Conservation (phyloP, 2,797 vertebrate species). For the Pristis pectinata region DNA sequence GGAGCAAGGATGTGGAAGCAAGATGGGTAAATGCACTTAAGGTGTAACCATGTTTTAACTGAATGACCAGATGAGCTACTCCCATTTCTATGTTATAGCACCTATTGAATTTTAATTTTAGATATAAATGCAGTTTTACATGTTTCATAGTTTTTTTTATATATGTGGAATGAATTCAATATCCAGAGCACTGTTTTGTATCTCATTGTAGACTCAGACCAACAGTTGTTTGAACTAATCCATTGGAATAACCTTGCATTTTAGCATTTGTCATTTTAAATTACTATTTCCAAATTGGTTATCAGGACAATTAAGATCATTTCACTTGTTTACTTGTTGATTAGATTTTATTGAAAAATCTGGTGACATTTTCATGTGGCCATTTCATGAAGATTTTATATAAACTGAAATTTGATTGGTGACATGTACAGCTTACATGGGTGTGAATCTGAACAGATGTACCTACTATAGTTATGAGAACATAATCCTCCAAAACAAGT, state of each 20-base stretch:
- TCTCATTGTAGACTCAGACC: background rate
- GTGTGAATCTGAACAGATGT: background rate
- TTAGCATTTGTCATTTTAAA: background rate
- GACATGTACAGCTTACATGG: background rate
- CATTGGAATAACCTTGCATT: no score
- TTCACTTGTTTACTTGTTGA: background rate
- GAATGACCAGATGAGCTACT: background rate
- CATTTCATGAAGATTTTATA: background rate
- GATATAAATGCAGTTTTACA: background rate
- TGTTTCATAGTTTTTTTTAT: background rate
- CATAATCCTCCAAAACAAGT: background rate
- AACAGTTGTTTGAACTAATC: background rate
- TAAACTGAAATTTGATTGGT: background rate
- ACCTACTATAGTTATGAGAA: background rate
- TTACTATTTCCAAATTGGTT: background rate
- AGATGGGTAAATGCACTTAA: background rate
- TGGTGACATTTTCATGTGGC: background rate
- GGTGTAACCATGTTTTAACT: no score
- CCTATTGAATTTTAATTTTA: background rate
- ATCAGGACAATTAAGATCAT: background rate
- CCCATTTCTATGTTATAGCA: background rate
- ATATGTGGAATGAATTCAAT: background rate
- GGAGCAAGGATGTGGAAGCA: background rate
- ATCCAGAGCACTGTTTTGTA: background rate
- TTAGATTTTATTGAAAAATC: conserved; percentile 16